Evolutionary conservation across 92 coral and sea anemone species (phyloP).

Genomic region (Zoanthus solanderi): DNA sequence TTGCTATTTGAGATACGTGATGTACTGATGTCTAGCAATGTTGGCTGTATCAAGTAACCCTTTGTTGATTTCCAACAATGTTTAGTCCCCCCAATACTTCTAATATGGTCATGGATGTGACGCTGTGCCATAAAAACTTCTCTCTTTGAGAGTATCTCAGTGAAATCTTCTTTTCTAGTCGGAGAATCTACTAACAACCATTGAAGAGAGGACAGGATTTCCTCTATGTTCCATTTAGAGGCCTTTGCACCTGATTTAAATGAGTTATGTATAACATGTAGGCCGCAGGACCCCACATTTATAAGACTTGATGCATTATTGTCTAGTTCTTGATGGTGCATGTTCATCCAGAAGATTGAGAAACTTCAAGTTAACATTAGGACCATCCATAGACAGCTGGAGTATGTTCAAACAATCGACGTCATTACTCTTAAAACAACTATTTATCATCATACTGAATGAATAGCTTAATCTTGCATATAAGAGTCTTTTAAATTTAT

Average conservation of each 20-base stretch:
- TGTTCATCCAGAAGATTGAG: neutral
- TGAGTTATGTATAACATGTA: slow-evolving; percentile 61
- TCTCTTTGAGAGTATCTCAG: slow-evolving; percentile 18
- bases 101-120: neutral
- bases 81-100: neutral
- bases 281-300: slow-evolving; percentile 60
- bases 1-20: neutral
- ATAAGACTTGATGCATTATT: slow-evolving; percentile 10
- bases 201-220: slow-evolving; percentile 46
- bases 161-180: slow-evolving; percentile 62
- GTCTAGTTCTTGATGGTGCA: neutral
- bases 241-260: slow-evolving; percentile 59
- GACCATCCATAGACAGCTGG: neutral
- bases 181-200: slow-evolving; percentile 63
- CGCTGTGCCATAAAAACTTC: neutral
- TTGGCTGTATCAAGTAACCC: neutral
- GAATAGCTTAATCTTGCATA: no score
- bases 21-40: slow-evolving; percentile 5
- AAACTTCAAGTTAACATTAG: slow-evolving; percentile 35
- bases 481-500: no score
- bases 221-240: slow-evolving; percentile 57
- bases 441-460: no score
- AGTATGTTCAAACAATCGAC: slow-evolving; percentile 18
- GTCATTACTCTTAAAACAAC: no score
- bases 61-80: neutral